phyloP scores from a whole-genome alignment of 2,113 vertebrate genomes.

The Actinemys pallida region DNA sequence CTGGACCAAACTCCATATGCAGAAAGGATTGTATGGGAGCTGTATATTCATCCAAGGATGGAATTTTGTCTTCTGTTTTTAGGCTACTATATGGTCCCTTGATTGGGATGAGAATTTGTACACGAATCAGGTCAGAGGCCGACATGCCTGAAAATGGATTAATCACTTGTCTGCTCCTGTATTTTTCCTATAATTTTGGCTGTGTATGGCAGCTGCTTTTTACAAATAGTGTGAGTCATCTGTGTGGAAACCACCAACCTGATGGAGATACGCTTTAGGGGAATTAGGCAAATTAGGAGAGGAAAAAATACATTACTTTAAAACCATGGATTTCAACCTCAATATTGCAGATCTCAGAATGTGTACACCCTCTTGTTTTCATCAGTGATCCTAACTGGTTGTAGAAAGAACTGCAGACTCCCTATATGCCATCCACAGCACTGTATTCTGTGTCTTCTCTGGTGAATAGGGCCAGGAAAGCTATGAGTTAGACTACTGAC shows the following conservation, averaged over 20 bases:
- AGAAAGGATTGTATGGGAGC: neutral
- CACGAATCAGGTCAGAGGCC: neutral
- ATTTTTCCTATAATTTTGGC: neutral
- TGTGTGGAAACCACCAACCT: neutral
- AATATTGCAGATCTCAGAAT: neutral
- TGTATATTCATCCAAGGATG: neutral
- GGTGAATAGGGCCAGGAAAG: neutral
- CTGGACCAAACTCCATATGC: neutral
- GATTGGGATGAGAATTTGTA: neutral
- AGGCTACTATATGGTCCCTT: neutral
- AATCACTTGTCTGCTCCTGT: neutral
- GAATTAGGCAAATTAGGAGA: neutral
- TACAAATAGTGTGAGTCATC: neutral
- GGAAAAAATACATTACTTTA: rapidly evolving
- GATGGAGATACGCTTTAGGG: neutral
- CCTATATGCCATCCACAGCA: neutral
- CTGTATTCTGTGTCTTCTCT: neutral
- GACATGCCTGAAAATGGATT: neutral
- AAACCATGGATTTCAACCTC: neutral
- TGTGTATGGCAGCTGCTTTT: neutral
- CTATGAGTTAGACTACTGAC: neutral
- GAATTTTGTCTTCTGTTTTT: neutral
- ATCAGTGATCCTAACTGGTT: neutral
- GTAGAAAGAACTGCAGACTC: neutral
- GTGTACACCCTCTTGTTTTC: neutral